Base-by-base conservation (phyloP, 2,888 invertebrate species). In the Tipula lateralis region DNA sequence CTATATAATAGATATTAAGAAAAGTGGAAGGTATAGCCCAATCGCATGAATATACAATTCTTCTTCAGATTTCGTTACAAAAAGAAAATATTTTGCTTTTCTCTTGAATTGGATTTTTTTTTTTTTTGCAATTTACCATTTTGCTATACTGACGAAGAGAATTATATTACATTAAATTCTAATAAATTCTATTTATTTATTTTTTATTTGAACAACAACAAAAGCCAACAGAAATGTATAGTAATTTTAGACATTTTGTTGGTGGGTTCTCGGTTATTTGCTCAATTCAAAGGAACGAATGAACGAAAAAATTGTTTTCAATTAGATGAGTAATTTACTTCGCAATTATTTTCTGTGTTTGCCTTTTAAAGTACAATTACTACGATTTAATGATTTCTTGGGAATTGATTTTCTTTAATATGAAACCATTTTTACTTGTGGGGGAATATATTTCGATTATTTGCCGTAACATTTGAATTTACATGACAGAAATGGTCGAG, bases 131-230 rank as follows among this genome's bases (percentile, higher is more conserved):
- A 32, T 39, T 9, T 39, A 13, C 39, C 12, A 39, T 39, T 9
- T 44, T n/a, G 2, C 39, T 39, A 0, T n/a, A 19, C 50, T 66
- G 66, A 66, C 66, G 19, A 24, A 66, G 19, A 66, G 66, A 19
- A 66, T 66, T 66, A 66, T 66, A 66, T 66, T 66, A 66, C 66
- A 66, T 24, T 66, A 24, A 66, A 66, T 66, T 66, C 66, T 66
- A 66, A 66, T 66, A 66, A 66, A 66, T 66, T 24, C 9, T 24
- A 24, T 66, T 66, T 0, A 66, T 66, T 66, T 66, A 1, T 66
- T 66, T 66, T 66, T 66, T 24, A 66, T 24, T 66, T 66, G 19
- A 24, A 13, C 44, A 24, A 66, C 66, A 66, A 66, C 66, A 66
- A 66, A 66, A 9, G 24, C 66, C 9, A 66, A 24, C 13, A 24